These are phyloP conservation scores for Petaurus breviceps DNA, from an alignment of 2,113 vertebrate genomes.

Conservation along the genomic window DNA sequence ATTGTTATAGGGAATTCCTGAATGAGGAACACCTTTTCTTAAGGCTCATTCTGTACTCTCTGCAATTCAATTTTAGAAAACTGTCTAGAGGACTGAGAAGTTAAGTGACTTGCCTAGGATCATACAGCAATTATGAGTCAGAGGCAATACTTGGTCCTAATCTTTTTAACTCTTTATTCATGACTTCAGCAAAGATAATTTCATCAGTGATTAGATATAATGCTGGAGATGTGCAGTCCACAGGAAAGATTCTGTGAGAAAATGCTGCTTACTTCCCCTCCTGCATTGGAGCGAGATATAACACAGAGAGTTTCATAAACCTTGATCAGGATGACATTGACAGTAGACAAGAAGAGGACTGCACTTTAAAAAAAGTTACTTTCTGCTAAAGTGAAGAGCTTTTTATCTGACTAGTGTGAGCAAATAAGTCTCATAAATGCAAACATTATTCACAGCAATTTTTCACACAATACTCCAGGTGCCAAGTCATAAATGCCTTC, in stretches of 20 bases:
- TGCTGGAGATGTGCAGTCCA: constrained; percentile 55
- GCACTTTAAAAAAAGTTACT: constrained; percentile 56
- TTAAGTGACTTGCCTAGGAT: neutral
- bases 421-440: constrained; percentile 45
- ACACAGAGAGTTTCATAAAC: constrained; percentile 58
- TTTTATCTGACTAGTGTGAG: constrained; percentile 41
- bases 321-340: constrained; percentile 60
- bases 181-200: constrained; percentile 72
- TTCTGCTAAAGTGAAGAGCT: constrained; percentile 57
- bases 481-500: constrained; percentile 36
- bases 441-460: constrained; percentile 37
- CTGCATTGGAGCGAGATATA: constrained; percentile 59
- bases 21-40: neutral
- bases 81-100: neutral
- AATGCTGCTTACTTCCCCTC: constrained; percentile 64
- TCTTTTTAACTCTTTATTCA: constrained; percentile 20
- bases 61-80: neutral
- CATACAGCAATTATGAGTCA: neutral
- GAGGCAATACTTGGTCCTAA: neutral
- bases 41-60: neutral
- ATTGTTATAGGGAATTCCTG: neutral
- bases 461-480: constrained; percentile 35
- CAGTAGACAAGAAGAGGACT: constrained; percentile 30
- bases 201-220: constrained; percentile 54
- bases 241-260: constrained; percentile 61